These are phyloP conservation scores for Ctenodactylus gundi DNA, from an alignment of 2,113 vertebrate genomes.

Conservation along the genomic window DNA sequence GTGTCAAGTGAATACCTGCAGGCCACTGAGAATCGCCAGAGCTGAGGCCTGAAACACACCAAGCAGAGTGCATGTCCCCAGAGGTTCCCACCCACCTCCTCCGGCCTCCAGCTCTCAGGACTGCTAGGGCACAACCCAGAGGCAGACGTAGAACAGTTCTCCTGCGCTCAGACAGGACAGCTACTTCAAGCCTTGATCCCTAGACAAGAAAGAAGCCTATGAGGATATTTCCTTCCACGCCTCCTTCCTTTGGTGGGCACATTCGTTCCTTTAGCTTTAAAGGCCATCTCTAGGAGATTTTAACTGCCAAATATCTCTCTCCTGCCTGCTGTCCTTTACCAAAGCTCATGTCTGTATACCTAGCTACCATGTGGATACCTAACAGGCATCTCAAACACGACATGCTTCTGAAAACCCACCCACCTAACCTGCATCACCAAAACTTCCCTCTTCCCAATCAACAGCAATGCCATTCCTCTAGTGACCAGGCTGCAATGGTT, in stretches of 20 bases:
- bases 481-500: background rate
- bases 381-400: background rate
- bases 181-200: constrained; percentile 72
- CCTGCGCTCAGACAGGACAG: constrained; percentile 43
- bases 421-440: background rate
- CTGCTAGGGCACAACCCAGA: background rate
- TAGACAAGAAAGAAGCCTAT: constrained; percentile 60
- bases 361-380: background rate
- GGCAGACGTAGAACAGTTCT: constrained; percentile 47
- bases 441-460: background rate
- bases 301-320: background rate
- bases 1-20: background rate
- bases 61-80: background rate
- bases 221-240: background rate
- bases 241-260: background rate
- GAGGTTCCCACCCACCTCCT: background rate
- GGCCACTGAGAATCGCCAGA: background rate
- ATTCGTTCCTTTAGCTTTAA: background rate
- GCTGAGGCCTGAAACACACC: background rate
- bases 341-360: background rate
- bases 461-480: background rate
- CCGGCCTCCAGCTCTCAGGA: background rate
- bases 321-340: background rate
- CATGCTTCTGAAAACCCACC: background rate
- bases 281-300: background rate